Conservation (phyloP, 1,140 invertebrate genomes). For the Formica exsecta region DNA sequence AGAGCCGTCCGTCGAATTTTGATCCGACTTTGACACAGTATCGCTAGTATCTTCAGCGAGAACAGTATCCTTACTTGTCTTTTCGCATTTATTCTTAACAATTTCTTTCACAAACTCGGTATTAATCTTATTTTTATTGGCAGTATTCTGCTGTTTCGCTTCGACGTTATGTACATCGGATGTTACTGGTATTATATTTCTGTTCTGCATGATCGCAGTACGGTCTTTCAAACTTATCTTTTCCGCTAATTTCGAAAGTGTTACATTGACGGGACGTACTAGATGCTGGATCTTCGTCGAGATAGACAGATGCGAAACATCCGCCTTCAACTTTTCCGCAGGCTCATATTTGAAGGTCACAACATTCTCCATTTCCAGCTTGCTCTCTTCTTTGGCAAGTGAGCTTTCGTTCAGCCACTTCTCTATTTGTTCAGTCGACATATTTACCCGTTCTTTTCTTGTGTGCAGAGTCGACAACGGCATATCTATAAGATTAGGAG, state of each 20-base stretch:
- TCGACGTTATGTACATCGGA: conserved; percentile 29
- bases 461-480: conserved; percentile 73
- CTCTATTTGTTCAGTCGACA: conserved; percentile 91
- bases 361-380: conserved; percentile 86
- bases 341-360: conserved; percentile 80
- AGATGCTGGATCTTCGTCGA: conserved; percentile 85
- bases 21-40: conserved; percentile 67
- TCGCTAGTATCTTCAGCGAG: conserved; percentile 75
- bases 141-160: conserved; percentile 43
- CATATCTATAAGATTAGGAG: conserved; percentile 81
- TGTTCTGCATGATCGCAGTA: conserved; percentile 24
- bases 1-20: conserved; percentile 66
- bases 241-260: conserved; percentile 83
- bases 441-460: conserved; percentile 90
- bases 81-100: conserved; percentile 68
- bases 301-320: conserved; percentile 83
- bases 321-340: conserved; percentile 77
- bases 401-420: conserved; percentile 90
- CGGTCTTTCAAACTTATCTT: conserved; percentile 72
- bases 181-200: conserved; percentile 2
- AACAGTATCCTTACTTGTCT: conserved; percentile 70
- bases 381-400: conserved; percentile 87
- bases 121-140: conserved; percentile 71
- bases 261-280: conserved; percentile 85
- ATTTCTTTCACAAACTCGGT: conserved; percentile 70